Evolutionary conservation across 2,888 invertebrate species (phyloP).

Genomic region (Dasysyrphus albostriatus): DNA sequence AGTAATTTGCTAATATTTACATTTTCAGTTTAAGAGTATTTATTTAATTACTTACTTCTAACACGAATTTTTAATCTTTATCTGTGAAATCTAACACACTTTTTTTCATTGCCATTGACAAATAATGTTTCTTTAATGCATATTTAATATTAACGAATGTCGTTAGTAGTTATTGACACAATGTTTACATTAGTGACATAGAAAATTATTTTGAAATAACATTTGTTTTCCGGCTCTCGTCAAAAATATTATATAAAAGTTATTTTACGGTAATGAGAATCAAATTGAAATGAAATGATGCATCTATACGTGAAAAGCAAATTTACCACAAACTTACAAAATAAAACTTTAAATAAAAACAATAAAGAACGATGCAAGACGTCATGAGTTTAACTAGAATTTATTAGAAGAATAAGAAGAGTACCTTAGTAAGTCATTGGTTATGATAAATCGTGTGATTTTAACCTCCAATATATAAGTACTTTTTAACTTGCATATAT

Average conservation of each 20-base stretch:
- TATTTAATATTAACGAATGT: slow-evolving; percentile 5
- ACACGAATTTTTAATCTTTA: background rate
- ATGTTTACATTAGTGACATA: background rate
- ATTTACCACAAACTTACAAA: too few relatives aligned
- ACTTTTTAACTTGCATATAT: too few relatives aligned
- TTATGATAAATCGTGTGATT: too few relatives aligned
- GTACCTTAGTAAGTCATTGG: too few relatives aligned
- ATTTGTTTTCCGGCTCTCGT: background rate
- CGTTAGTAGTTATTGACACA: background rate
- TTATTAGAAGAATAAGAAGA: too few relatives aligned
- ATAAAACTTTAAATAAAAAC: too few relatives aligned
- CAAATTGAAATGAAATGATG: background rate
- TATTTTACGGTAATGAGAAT: background rate
- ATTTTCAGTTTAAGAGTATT: background rate
- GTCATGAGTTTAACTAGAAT: too few relatives aligned
- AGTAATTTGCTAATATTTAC: slow-evolving; percentile 8
- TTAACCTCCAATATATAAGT: too few relatives aligned
- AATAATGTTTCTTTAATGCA: slow-evolving; percentile 20
- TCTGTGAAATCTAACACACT: background rate
- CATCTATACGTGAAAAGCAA: too few relatives aligned
- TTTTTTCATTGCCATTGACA: background rate
- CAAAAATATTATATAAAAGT: background rate
- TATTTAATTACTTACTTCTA: slow-evolving; percentile 12
- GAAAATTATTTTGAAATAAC: background rate
- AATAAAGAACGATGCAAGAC: too few relatives aligned